Evolutionary conservation across 2,888 invertebrate species (phyloP), one percentile per base, ranked within the genome.

Genomic region (Volucella bombylans): DNA sequence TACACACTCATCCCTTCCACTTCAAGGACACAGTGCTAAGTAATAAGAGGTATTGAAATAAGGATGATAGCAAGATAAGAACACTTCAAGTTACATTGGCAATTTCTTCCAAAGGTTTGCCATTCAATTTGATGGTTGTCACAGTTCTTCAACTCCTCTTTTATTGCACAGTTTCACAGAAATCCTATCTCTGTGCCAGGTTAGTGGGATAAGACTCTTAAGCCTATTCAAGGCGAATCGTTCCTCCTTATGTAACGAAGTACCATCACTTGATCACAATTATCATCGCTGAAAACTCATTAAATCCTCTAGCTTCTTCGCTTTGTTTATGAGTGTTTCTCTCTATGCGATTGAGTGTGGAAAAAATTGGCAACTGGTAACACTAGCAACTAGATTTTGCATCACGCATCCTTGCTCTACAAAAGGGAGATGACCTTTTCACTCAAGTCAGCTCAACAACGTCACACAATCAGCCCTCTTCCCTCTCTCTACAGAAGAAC

Each of bases 371-470:
- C 23, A 9, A 38, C 39, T 73, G 64, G 73, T 55, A 64, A 57
- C 73, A 73, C 64, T 62, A 54, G 62, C 39, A 39, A 43, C 14
- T 10, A 31, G 31, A 71, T 31, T 71, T 54, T 54, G 50, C 72
- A 62, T 67, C 52, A 50, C 61, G 15, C 43, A 52, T 54, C 52
- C 43, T 45, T 45, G 65, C n/a, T 18, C 10, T 14, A 57, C 10
- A 45, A 61, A 54, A 76, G 68, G 76, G 67, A 76, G 52, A 76
- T 68, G 76, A 76, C 76, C 76, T 76, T 68, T 68, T 39, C 54
- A 57, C 23, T 49, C 62, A 62, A 10, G 4, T 64, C 38, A 43
- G 47, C 31, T 15, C 11, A 14, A 47, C 18, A 54, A 2, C n/a
- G 38, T 38, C 55, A 12, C 55, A 31, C 55, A 10, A n/a, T n/a